phyloP scores from a whole-genome alignment of 2,888 invertebrate genomes.

The Epinotia bilunana region DNA sequence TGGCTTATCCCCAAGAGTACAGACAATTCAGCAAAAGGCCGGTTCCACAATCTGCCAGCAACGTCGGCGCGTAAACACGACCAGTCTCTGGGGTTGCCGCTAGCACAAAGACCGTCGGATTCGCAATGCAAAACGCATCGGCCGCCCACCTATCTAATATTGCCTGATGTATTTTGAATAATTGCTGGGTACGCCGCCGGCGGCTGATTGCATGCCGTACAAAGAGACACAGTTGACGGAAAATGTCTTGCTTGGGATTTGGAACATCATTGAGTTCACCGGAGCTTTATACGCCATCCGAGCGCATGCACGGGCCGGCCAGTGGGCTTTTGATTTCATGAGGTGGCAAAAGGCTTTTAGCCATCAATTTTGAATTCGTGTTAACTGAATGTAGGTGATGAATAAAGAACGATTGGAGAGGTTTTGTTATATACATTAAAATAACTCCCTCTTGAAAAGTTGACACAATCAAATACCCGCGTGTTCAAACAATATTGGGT shows the following conservation, averaged over 20 bases:
- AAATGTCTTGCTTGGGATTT: constrained; percentile 75
- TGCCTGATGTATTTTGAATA: constrained; percentile 83
- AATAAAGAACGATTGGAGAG: no score
- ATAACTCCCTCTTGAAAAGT: no score
- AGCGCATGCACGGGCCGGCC: constrained; percentile 18
- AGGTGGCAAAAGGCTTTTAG: not conserved
- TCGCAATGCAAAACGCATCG: constrained; percentile 83
- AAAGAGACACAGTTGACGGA: constrained; percentile 69
- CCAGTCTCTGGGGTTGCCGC: constrained; percentile 67
- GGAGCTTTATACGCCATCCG: constrained; percentile 48
- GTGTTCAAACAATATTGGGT: no score
- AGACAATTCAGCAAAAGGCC: constrained; percentile 73
- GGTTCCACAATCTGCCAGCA: constrained; percentile 60
- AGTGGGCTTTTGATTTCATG: constrained; percentile 5
- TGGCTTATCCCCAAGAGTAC: constrained; percentile 63
- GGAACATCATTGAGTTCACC: constrained; percentile 47
- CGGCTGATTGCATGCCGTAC: constrained; percentile 74
- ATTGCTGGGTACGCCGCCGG: constrained; percentile 71
- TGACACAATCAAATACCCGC: no score
- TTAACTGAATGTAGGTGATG: not conserved
- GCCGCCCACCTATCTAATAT: constrained; percentile 81
- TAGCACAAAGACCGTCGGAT: constrained; percentile 78
- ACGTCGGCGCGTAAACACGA: constrained; percentile 66
- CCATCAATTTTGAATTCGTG: not conserved
- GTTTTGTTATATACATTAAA: no score